Evolutionary conservation across 1,140 invertebrate genomes (phyloP).

Genomic region (Drosophila kepulauana): DNA sequence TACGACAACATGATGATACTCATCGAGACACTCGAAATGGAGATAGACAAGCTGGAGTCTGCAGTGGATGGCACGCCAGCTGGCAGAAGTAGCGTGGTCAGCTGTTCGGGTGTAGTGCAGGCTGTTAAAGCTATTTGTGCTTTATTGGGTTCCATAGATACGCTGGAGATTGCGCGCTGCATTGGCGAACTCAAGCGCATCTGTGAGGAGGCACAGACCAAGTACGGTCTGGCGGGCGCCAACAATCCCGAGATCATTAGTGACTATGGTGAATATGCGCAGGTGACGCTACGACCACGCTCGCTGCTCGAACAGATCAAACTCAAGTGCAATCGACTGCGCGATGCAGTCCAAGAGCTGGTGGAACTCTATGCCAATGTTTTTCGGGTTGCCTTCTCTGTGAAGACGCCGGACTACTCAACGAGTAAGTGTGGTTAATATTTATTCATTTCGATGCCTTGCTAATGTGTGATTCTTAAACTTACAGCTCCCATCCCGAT

Average conservation of each 20-base stretch:
- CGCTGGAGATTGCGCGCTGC: conserved; percentile 91
- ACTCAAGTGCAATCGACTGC: conserved; percentile 89
- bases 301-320: conserved; percentile 87
- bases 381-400: conserved; percentile 92
- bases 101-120: conserved; percentile 90
- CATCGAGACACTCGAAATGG: conserved; percentile 92
- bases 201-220: conserved; percentile 85
- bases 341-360: conserved; percentile 90
- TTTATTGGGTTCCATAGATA: conserved; percentile 94
- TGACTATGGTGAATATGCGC: conserved; percentile 88
- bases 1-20: conserved; percentile 92
- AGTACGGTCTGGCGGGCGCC: conserved; percentile 55
- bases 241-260: conserved; percentile 84
- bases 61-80: conserved; percentile 87
- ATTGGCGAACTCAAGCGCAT: conserved; percentile 90
- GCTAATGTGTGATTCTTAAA: conserved; percentile 19
- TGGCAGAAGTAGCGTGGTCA: conserved; percentile 85
- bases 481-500: conserved; percentile 88
- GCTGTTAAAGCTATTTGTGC: conserved; percentile 96
- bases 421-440: conserved; percentile 56
- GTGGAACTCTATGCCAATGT: conserved; percentile 93
- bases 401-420: conserved; percentile 72
- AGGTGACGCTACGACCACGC: conserved; percentile 86
- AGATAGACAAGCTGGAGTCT: conserved; percentile 91
- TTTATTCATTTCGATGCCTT: background rate